Evolutionary conservation across 2,113 vertebrate species (phyloP).

Genomic region (Nannospalax galili): DNA sequence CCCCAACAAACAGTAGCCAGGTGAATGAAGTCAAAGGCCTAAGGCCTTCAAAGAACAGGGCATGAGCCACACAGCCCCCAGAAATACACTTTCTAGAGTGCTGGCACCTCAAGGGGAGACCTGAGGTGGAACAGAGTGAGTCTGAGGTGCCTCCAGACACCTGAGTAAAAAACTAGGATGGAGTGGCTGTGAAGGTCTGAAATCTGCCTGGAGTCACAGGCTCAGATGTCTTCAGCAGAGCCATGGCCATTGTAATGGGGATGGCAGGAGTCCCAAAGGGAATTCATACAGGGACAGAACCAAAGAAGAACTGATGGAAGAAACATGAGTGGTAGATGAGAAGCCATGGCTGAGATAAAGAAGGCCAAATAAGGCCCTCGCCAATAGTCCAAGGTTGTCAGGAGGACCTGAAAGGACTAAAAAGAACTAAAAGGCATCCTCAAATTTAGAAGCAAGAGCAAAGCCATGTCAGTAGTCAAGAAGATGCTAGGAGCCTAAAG

Average conservation of each 20-base stretch:
- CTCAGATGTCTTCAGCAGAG: background rate
- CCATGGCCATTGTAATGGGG: background rate
- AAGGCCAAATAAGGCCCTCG: background rate
- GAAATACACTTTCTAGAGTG: background rate
- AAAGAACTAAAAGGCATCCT: background rate
- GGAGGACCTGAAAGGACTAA: background rate
- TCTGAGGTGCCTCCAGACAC: background rate
- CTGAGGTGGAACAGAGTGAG: too few relatives aligned
- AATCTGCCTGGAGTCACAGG: background rate
- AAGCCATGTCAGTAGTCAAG: background rate
- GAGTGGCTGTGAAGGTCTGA: background rate
- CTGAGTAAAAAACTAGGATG: background rate
- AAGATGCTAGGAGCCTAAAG: background rate
- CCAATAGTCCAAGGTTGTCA: background rate
- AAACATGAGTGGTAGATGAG: background rate
- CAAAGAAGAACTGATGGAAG: background rate
- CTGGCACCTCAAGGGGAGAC: background rate
- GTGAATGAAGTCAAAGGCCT: background rate
- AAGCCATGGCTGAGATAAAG: background rate
- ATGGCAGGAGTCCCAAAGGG: background rate
- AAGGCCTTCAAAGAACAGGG: background rate
- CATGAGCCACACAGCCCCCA: background rate
- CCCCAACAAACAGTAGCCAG: background rate
- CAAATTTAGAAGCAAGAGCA: background rate
- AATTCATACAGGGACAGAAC: background rate